phyloP scores from a whole-genome alignment of 1,140 invertebrate genomes.

The Agrilus planipennis region DNA sequence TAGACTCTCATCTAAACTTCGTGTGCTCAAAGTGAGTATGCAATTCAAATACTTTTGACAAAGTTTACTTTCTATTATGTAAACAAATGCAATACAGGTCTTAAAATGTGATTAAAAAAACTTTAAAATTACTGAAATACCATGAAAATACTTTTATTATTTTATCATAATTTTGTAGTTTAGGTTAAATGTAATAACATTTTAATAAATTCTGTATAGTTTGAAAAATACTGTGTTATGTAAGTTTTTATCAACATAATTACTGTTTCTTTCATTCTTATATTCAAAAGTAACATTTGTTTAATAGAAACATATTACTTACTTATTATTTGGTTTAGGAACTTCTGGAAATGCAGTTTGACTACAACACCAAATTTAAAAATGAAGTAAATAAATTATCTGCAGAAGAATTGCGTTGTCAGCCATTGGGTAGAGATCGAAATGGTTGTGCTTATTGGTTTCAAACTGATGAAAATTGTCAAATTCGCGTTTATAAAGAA shows the following conservation, averaged over 20 bases:
- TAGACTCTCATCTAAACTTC: constrained; percentile 73
- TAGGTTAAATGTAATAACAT: no score
- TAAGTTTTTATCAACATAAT: no score
- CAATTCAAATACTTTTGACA: neutral
- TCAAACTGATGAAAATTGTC: constrained; percentile 76
- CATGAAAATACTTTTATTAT: no score
- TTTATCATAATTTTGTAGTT: no score
- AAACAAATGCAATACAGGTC: no score
- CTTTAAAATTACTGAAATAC: no score
- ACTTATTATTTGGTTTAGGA: constrained; percentile 44
- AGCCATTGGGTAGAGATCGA: constrained; percentile 83
- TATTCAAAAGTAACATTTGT: constrained; percentile 6
- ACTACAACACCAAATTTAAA: constrained; percentile 88
- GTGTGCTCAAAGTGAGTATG: constrained; percentile 62
- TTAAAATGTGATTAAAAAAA: no score
- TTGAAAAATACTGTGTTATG: no score
- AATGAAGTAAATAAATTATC: constrained; percentile 74
- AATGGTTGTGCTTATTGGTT: constrained; percentile 87
- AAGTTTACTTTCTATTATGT: no score
- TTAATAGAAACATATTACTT: constrained; percentile 1
- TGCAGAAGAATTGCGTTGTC: constrained; percentile 65
- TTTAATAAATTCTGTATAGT: no score
- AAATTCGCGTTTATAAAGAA: constrained; percentile 86
- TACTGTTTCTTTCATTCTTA: neutral
- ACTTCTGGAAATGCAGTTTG: constrained; percentile 89